Evolutionary conservation across 2,888 invertebrate species (phyloP).

Genomic region (Sinhomidia bicolor): DNA sequence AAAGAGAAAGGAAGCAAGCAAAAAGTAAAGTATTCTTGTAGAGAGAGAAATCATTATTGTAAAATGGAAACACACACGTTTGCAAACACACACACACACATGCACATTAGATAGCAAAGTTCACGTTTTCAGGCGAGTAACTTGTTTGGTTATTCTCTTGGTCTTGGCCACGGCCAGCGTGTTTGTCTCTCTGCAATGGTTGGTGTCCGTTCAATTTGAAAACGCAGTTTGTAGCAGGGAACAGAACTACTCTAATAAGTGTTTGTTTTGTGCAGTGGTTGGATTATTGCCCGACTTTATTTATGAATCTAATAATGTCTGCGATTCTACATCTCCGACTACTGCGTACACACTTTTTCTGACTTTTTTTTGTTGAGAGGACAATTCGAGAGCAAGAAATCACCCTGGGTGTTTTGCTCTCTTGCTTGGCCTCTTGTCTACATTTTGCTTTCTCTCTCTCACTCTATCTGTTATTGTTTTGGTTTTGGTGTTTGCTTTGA

Average conservation of each 20-base stretch:
- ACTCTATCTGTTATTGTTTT: too few relatives aligned
- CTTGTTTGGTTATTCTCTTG: neutral
- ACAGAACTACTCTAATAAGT: neutral
- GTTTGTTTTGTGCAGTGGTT: neutral
- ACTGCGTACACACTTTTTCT: too few relatives aligned
- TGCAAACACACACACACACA: too few relatives aligned
- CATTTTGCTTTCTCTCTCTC: too few relatives aligned
- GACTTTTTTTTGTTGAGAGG: neutral
- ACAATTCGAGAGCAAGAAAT: neutral
- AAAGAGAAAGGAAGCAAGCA: neutral
- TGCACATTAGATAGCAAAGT: too few relatives aligned
- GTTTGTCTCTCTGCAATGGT: neutral
- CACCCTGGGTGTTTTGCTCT: neutral
- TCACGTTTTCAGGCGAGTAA: too few relatives aligned
- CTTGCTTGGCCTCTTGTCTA: neutral
- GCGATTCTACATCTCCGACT: too few relatives aligned
- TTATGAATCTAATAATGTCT: conserved; percentile 44
- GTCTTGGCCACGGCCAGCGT: conserved; percentile 1
- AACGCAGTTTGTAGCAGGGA: neutral
- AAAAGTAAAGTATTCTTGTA: neutral
- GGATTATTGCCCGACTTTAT: conserved; percentile 46
- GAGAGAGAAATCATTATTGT: too few relatives aligned
- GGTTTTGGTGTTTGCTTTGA: too few relatives aligned
- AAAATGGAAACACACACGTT: too few relatives aligned
- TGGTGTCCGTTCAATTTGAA: neutral